Evolutionary conservation across 2,888 invertebrate species (phyloP).

Genomic region (Brassicogethes aeneus): DNA sequence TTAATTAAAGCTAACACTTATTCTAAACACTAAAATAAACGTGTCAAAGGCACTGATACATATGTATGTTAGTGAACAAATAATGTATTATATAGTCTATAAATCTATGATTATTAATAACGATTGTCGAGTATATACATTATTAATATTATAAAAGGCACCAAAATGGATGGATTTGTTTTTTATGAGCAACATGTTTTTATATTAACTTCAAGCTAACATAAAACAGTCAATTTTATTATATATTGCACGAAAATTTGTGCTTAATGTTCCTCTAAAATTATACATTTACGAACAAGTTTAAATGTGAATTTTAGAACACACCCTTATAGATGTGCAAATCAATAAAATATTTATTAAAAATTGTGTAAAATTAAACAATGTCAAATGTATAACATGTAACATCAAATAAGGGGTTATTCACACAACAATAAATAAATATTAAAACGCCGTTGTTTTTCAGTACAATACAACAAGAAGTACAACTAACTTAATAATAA

Average conservation of each 20-base stretch:
- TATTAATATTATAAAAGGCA: conserved; percentile 35
- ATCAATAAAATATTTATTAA: neutral
- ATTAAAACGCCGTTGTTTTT: conserved; percentile 16
- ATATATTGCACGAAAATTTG: conserved; percentile 10
- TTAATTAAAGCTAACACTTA: neutral
- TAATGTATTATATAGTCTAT: neutral
- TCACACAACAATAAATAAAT: conserved; percentile 27
- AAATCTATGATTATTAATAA: conserved; percentile 10
- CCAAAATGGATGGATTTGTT: conserved; percentile 42
- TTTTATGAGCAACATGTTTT: conserved; percentile 36
- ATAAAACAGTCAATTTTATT: conserved; percentile 22
- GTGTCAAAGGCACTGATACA: neutral
- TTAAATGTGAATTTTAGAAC: no score
- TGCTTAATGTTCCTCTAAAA: no score
- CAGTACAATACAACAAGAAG: conserved; percentile 19
- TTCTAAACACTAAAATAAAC: neutral
- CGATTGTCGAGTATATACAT: conserved; percentile 32
- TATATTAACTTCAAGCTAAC: conserved; percentile 25
- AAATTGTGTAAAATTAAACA: neutral
- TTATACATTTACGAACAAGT: no score
- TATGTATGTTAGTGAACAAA: neutral
- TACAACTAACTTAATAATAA: conserved; percentile 27
- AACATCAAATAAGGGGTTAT: conserved; percentile 15
- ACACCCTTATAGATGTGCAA: neutral
- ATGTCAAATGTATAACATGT: neutral